phyloP scores from a whole-genome alignment of 2,797 vertebrate genomes.

The Botia almorhae region DNA sequence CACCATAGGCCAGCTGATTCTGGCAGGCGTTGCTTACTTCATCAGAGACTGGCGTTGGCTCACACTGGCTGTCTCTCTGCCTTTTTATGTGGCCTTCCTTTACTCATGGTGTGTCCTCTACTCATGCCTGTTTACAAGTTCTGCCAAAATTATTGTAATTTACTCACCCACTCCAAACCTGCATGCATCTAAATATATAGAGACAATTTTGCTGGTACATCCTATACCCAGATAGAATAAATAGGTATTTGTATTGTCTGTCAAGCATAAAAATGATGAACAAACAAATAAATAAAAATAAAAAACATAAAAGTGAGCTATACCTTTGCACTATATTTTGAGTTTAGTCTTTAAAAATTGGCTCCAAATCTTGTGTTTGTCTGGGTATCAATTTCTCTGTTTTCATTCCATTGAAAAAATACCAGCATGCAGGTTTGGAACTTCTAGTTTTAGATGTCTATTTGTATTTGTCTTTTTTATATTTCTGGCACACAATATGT shows the following conservation, averaged over 20 bases:
- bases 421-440: too few species aligned
- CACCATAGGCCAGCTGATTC: constrained; percentile 76
- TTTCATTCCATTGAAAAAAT: too few species aligned
- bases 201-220: too few species aligned
- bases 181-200: neutral
- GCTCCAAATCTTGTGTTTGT: too few species aligned
- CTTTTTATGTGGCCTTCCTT: constrained; percentile 79
- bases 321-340: too few species aligned
- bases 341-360: too few species aligned
- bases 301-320: too few species aligned
- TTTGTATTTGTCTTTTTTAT: neutral
- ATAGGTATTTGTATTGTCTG: too few species aligned
- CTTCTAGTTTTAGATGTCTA: neutral
- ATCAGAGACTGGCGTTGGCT: constrained; percentile 82
- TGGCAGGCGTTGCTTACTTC: constrained; percentile 76
- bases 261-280: too few species aligned
- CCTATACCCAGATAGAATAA: too few species aligned
- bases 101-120: constrained; percentile 73
- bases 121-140: neutral
- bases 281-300: too few species aligned
- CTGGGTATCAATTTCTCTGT: too few species aligned
- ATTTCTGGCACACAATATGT: neutral
- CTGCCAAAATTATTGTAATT: neutral
- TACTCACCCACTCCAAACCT: neutral
- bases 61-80: constrained; percentile 76